Percentiles rank a stretch among this genome's conserved stretches.
phyloP scores from a whole-genome alignment of 2,797 vertebrate species.

The Falco cherrug region DNA sequence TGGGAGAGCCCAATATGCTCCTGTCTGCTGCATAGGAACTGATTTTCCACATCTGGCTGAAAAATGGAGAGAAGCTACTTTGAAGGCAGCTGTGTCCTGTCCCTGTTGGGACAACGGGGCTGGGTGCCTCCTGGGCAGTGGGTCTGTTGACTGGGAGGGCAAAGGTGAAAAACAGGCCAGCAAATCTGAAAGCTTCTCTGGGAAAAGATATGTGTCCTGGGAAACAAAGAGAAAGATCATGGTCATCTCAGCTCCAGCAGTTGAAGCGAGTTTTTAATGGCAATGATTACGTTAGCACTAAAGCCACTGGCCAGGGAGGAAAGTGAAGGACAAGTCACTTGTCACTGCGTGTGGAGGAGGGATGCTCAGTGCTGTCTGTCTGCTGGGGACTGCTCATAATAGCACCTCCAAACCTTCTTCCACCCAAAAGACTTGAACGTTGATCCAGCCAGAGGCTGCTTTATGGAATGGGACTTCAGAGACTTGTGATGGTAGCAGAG shows the following conservation, averaged over 20 bases:
- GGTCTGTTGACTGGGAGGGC: not conserved
- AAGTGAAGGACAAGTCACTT: not conserved
- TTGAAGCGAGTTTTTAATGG: not conserved
- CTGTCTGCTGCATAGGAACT: not conserved
- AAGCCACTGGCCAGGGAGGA: not conserved
- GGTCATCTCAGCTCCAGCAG: not conserved
- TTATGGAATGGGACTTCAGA: not conserved
- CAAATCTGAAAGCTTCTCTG: not conserved
- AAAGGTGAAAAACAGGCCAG: not conserved
- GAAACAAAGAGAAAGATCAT: not conserved
- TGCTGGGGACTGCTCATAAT: not conserved
- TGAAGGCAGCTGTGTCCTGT: not conserved
- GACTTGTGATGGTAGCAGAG: not conserved
- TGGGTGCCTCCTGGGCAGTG: not conserved
- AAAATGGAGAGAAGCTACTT: not conserved
- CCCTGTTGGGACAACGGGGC: not conserved
- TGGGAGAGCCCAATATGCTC: not conserved
- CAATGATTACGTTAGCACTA: not conserved
- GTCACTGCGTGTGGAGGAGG: not conserved
- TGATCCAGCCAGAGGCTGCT: not conserved
- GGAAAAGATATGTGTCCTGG: not conserved
- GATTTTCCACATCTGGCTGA: constrained; percentile 21
- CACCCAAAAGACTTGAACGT: not conserved
- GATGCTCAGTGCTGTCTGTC: not conserved
- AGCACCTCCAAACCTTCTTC: not conserved